Conservation (phyloP, 2,888 invertebrate genomes). For the Leucophenga montana region DNA sequence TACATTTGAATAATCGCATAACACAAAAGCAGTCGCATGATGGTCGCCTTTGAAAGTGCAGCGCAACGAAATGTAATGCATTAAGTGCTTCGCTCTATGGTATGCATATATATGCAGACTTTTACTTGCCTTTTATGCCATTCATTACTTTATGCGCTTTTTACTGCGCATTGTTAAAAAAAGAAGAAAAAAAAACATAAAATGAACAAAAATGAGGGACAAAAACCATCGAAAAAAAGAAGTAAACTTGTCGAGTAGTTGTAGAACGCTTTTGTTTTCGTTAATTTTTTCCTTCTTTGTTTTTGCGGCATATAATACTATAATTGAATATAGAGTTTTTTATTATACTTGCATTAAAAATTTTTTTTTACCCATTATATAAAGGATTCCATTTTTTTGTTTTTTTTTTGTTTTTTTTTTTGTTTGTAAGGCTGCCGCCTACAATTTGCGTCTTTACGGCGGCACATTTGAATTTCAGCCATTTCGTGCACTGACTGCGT, state of each 20-base stretch:
- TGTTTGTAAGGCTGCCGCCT: constrained; percentile 16
- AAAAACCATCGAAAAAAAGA: no score
- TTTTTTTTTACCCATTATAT: constrained; percentile 45
- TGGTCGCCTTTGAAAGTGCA: no score
- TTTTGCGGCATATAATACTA: constrained; percentile 28
- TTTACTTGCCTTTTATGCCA: constrained; percentile 3
- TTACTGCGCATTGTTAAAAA: constrained; percentile 45
- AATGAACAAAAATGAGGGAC: no score
- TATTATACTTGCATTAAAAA: constrained; percentile 49
- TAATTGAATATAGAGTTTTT: constrained; percentile 30
- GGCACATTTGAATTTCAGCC: constrained; percentile 5
- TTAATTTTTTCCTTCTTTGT: constrained; percentile 16
- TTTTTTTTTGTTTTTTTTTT: background rate
- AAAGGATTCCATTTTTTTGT: background rate
- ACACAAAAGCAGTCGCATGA: no score
- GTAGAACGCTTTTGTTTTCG: background rate
- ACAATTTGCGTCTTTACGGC: background rate
- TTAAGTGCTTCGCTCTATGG: constrained; percentile 5
- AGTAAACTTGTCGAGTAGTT: no score
- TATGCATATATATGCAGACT: constrained; percentile 3
- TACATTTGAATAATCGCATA: no score
- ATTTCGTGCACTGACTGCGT: constrained; percentile 10
- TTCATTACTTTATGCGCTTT: constrained; percentile 37
- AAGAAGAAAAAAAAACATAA: no score
- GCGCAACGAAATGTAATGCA: constrained; percentile 21